phyloP scores from a whole-genome alignment of 1,140 invertebrate genomes.

The Leptinotarsa texana region DNA sequence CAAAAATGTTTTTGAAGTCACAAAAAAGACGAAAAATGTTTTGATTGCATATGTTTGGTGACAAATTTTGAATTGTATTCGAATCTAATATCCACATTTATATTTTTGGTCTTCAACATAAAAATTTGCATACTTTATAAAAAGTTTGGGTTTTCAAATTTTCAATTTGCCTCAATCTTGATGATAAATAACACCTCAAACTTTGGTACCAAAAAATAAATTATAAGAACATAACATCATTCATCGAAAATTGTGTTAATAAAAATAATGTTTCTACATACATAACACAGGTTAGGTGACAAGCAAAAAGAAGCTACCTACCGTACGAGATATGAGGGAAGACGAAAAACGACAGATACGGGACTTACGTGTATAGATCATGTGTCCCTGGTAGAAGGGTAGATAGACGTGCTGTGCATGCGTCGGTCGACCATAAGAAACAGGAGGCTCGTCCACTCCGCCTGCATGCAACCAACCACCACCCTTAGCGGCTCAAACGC shows the following conservation, averaged over 20 bases:
- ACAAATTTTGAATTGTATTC: no score
- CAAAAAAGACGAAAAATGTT: no score
- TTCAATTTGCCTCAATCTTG: no score
- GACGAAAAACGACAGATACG: slow-evolving; percentile 28
- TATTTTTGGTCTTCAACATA: no score
- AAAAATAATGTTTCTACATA: no score
- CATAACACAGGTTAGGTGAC: slow-evolving; percentile 9
- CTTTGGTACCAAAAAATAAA: neutral
- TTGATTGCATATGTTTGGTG: no score
- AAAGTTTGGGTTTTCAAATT: no score
- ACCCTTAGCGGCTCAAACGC: slow-evolving; percentile 38
- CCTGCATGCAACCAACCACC: slow-evolving; percentile 54
- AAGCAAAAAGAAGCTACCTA: slow-evolving; percentile 37
- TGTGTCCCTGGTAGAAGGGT: slow-evolving; percentile 78
- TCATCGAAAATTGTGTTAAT: neutral
- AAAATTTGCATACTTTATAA: no score
- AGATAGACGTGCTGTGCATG: slow-evolving; percentile 79
- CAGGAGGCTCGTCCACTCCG: slow-evolving; percentile 54
- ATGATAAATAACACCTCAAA: no score
- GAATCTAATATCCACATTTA: no score
- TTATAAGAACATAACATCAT: slow-evolving; percentile 1
- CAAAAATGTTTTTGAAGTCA: no score
- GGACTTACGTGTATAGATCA: slow-evolving; percentile 78
- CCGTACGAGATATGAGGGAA: neutral
- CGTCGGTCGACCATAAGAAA: slow-evolving; percentile 67